Base-by-base conservation (phyloP, 2,113 vertebrate genomes). In the Microcebus lehilahytsara region DNA sequence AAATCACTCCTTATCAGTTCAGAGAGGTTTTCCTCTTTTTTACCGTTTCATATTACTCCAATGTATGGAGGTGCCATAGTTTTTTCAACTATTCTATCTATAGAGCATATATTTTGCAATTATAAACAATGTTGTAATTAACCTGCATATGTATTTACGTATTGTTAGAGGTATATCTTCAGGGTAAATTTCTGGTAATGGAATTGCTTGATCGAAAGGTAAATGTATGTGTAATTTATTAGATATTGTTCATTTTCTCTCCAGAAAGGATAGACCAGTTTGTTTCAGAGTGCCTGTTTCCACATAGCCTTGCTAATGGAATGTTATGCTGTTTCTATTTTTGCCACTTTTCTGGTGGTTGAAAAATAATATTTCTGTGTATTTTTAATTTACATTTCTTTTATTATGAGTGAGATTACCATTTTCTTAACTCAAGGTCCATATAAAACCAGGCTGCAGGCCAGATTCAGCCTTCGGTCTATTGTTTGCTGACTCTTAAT, bases 371-470 rank as follows among this genome's bases (percentile, higher is more conserved):
- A 53, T n/a, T 27, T 83, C 17, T 11, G 6, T 85, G 4, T 89
- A 46, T 85, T 89, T 81, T 91, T 69, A 85, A 66, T 81, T 90
- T 58, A 58, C 56, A 12, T 96, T 85, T 84, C 46, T 94, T 92
- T 80, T 91, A 51, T 64, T 66, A 23, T 32, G 27, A 93, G 25
- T 51, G 53, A 77, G 40, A 79, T 4, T 66, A 62, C 66, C 32
- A 2, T 89, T 85, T 89, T 85, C 23, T 80, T 85, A 84, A 83
- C 30, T 91, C 42, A 7, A 62, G 51, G 23, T 37, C 40, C 74
- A 1, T 75, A 40, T 17, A 86, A 89, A 85, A 77, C n/a, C 60
- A 60, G 19, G 25, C 32, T 37, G 23, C 6, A 37, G 40, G 56
- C 56, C 83, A 86, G 20, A 69, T 22, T 72, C 77, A 78, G 34